Percentiles rank a stretch among this genome's conserved stretches.
Evolutionary conservation across 2,888 invertebrate species (phyloP).

Genomic region (Athetis lepigone): DNA sequence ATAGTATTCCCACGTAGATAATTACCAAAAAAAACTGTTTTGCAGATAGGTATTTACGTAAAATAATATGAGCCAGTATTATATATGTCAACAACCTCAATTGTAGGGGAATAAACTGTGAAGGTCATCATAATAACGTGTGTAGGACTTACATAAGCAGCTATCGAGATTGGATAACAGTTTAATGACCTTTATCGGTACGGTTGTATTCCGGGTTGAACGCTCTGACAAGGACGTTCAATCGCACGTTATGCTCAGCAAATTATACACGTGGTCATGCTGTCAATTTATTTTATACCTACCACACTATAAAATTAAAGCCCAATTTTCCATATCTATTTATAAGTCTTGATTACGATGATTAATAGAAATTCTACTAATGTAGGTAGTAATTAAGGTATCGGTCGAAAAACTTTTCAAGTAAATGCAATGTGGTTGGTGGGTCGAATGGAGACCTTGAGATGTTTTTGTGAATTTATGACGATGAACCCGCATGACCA

Average conservation of each 20-base stretch:
- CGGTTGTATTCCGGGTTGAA: conserved; percentile 85
- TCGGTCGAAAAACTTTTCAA: conserved; percentile 70
- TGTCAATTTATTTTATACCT: conserved; percentile 50
- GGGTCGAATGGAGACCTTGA: conserved; percentile 32
- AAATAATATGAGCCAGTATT: conserved; percentile 59
- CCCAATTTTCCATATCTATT: conserved; percentile 52
- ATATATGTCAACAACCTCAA: conserved; percentile 61
- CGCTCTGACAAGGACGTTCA: conserved; percentile 85
- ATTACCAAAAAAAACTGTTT: conserved; percentile 29
- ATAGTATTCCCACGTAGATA: conserved; percentile 15
- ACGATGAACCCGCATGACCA: conserved; percentile 16
- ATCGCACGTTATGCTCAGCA: conserved; percentile 71
- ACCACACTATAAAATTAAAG: conserved; percentile 48
- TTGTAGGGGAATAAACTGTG: conserved; percentile 76
- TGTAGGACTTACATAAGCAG: conserved; percentile 82
- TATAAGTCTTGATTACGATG: conserved; percentile 41
- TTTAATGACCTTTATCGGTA: conserved; percentile 76
- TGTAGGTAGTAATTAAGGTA: conserved; percentile 69
- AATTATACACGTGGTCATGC: conserved; percentile 66
- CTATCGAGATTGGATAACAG: conserved; percentile 78
- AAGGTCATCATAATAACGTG: conserved; percentile 81
- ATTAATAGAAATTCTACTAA: conserved; percentile 72
- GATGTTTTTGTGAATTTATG: conserved; percentile 46
- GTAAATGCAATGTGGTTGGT: conserved; percentile 56
- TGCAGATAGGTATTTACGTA: conserved; percentile 25